phyloP scores from a whole-genome alignment of 2,113 vertebrate genomes.

The Sylvietta virens region DNA sequence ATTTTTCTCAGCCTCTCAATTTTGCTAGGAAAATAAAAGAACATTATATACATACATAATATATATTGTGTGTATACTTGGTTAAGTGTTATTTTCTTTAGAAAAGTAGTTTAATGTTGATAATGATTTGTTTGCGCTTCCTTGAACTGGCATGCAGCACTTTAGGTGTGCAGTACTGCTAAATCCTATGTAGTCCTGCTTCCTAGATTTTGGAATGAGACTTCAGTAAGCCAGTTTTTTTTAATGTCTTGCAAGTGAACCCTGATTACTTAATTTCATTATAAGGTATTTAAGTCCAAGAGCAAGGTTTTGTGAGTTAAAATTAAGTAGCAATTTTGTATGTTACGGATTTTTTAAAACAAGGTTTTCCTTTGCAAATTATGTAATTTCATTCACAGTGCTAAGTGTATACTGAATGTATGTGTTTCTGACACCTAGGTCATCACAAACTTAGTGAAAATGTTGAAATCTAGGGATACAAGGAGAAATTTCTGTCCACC shows the following conservation, averaged over 20 bases:
- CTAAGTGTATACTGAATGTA: not conserved
- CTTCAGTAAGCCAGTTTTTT: not conserved
- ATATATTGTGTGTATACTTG: not conserved
- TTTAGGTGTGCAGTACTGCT: not conserved
- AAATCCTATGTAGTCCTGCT: not conserved
- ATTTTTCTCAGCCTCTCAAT: not conserved
- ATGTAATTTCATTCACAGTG: not conserved
- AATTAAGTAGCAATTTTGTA: not conserved
- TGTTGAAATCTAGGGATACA: conserved; percentile 95
- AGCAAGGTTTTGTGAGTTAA: not conserved
- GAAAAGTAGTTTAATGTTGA: not conserved
- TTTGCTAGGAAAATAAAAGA: not conserved
- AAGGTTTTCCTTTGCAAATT: not conserved
- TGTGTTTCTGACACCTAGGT: conserved; percentile 76
- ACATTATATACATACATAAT: not conserved
- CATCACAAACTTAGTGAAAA: conserved; percentile 98
- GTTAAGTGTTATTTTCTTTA: not conserved
- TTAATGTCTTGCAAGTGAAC: not conserved
- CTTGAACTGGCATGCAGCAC: not conserved
- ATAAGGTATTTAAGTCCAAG: not conserved
- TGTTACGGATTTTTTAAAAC: not conserved
- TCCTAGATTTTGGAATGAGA: not conserved
- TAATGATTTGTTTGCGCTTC: not conserved
- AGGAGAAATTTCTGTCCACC: conserved; percentile 91
- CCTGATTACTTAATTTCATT: not conserved